These are phyloP conservation scores for Drosophila watanabei DNA, from an alignment of 1,140 invertebrate species.

Conservation along the genomic window DNA sequence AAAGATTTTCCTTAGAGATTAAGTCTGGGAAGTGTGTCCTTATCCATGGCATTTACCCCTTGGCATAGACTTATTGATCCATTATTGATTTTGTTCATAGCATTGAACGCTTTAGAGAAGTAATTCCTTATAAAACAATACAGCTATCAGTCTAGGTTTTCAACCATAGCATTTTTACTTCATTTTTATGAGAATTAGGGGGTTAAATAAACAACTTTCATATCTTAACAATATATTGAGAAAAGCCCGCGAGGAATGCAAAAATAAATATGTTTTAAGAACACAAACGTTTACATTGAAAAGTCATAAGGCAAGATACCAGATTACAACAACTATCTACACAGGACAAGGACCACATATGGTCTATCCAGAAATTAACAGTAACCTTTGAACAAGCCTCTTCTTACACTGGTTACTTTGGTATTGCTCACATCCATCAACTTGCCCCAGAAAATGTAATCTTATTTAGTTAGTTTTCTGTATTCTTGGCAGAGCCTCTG, in stretches of 20 bases:
- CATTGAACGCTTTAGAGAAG: background rate
- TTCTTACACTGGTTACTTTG: background rate
- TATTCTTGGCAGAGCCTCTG: constrained; percentile 12
- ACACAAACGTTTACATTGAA: too few species aligned
- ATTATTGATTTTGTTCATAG: background rate
- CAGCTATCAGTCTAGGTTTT: too few species aligned
- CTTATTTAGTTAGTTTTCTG: constrained; percentile 10
- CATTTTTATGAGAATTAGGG: background rate
- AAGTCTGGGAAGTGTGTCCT: background rate
- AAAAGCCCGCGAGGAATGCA: too few species aligned
- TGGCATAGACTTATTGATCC: constrained; percentile 4
- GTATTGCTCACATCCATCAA: constrained; percentile 4
- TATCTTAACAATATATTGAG: background rate
- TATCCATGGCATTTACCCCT: background rate
- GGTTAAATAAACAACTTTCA: background rate
- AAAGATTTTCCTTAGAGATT: background rate
- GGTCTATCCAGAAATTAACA: background rate
- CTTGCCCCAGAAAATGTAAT: constrained; percentile 20
- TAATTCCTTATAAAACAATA: background rate
- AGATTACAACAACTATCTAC: background rate
- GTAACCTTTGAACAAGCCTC: background rate
- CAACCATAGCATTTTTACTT: background rate
- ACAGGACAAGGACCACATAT: background rate
- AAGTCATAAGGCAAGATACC: background rate
- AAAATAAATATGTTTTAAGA: background rate